These are phyloP conservation scores for Coccyzus lansbergi DNA, from an alignment of 2,797 vertebrate genomes.

Conservation along the genomic window DNA sequence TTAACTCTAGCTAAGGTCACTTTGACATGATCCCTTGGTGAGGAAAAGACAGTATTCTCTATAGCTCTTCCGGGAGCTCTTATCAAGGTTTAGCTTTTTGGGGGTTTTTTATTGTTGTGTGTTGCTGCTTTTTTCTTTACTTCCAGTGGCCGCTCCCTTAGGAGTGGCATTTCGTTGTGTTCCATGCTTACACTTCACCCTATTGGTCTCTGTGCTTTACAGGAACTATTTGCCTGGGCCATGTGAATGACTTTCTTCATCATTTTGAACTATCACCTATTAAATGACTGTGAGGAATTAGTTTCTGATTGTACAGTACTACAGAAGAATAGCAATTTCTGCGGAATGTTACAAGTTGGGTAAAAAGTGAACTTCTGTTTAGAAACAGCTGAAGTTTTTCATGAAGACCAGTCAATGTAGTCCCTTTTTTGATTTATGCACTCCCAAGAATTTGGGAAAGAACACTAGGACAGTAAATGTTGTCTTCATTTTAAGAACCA, in stretches of 20 bases:
- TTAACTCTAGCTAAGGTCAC: neutral
- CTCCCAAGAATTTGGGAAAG: neutral
- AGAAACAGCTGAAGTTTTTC: neutral
- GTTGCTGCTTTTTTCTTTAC: neutral
- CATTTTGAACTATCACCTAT: neutral
- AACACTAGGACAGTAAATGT: neutral
- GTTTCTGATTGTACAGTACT: neutral
- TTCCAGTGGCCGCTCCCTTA: neutral
- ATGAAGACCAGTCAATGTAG: neutral
- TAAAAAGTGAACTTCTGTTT: neutral
- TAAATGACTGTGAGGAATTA: neutral
- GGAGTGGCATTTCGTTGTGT: neutral
- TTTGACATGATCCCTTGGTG: fast-evolving
- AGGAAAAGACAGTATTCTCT: neutral
- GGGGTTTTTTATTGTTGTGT: fast-evolving
- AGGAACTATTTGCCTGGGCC: neutral
- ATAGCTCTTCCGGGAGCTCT: neutral
- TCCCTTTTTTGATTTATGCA: neutral
- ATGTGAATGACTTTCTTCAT: neutral
- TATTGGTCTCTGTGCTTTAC: neutral
- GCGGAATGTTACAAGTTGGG: neutral
- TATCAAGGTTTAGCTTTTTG: too few relatives aligned
- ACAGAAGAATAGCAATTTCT: neutral
- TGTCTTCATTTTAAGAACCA: neutral
- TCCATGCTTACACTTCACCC: neutral